Evolutionary conservation across 2,797 vertebrate genomes (phyloP).

Genomic region (Myripristis murdjan): DNA sequence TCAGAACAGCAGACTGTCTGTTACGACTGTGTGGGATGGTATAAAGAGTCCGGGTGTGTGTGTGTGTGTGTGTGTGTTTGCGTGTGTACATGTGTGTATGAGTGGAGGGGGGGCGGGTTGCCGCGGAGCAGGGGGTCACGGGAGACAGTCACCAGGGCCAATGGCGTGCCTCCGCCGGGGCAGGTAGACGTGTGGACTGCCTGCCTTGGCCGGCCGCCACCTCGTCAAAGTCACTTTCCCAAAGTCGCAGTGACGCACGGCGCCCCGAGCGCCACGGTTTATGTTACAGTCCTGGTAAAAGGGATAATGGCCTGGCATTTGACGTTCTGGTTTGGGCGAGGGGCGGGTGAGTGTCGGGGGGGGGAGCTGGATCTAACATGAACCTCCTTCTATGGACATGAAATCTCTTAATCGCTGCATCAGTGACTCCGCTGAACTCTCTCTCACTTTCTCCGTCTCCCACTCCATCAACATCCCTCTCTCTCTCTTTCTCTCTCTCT

Average conservation of each 20-base stretch:
- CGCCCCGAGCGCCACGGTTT: slow-evolving; percentile 73
- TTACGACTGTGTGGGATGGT: slow-evolving; percentile 50
- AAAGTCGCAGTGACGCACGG: slow-evolving; percentile 76
- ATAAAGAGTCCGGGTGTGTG: slow-evolving; percentile 52
- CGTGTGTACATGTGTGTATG: not conserved
- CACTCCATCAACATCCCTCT: not conserved
- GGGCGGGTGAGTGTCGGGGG: not conserved
- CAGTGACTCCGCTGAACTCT: slow-evolving; percentile 17
- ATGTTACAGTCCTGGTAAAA: slow-evolving; percentile 80
- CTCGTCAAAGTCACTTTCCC: slow-evolving; percentile 82
- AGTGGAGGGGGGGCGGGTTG: slow-evolving; percentile 30
- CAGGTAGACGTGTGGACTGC: slow-evolving; percentile 71
- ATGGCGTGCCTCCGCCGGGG: slow-evolving; percentile 58
- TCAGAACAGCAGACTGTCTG: slow-evolving; percentile 63
- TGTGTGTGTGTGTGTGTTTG: slow-evolving; percentile 36
- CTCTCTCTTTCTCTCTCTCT: slow-evolving; percentile 22
- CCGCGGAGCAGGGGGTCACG: slow-evolving; percentile 67
- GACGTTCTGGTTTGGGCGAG: slow-evolving; percentile 69
- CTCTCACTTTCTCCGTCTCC: slow-evolving; percentile 28
- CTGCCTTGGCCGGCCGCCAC: slow-evolving; percentile 73
- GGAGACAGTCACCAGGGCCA: slow-evolving; percentile 70
- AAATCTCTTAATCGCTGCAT: slow-evolving; percentile 50
- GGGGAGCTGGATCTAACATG: slow-evolving; percentile 33
- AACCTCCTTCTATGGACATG: slow-evolving; percentile 45
- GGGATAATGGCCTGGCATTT: slow-evolving; percentile 78